A percentile compares a stretch with the other conserved stretches of the same genome.
These are phyloP conservation scores for Magallana gigas DNA, from an alignment of 1,140 invertebrate genomes.

Conservation along the genomic window DNA sequence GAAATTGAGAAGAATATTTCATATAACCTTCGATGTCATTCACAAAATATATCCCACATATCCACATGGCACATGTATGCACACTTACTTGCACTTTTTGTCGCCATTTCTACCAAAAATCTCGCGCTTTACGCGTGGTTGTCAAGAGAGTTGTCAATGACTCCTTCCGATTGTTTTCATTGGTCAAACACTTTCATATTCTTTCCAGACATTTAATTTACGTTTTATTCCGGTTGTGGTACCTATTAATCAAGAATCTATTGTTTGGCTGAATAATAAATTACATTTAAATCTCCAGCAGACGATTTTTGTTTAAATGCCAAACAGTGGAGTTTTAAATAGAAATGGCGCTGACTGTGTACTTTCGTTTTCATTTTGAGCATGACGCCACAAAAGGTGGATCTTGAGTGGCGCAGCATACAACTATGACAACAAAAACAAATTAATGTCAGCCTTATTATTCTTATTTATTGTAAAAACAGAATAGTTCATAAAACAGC, in stretches of 20 bases:
- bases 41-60: not conserved
- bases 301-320: conserved; percentile 36
- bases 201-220: conserved; percentile 27
- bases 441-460: no score
- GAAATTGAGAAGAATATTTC: not conserved
- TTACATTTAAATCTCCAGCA: conserved; percentile 36
- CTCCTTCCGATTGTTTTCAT: conserved; percentile 56
- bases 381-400: not conserved
- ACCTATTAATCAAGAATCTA: conserved; percentile 36
- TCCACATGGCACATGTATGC: not conserved
- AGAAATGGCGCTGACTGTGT: not conserved
- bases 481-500: no score
- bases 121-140: conserved; percentile 38
- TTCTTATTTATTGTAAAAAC: no score
- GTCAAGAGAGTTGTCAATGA: conserved; percentile 53
- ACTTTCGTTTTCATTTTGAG: conserved; percentile 8
- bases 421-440: no score
- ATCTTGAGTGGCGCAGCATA: no score
- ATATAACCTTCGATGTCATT: not conserved
- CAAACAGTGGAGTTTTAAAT: not conserved
- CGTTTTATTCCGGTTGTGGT: conserved; percentile 30
- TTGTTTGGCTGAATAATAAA: conserved; percentile 32
- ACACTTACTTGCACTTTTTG: conserved; percentile 40
- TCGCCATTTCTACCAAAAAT: conserved; percentile 46
- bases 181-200: conserved; percentile 49